Conservation (phyloP, 2,888 invertebrate genomes). For the Lucinisca nassula region DNA sequence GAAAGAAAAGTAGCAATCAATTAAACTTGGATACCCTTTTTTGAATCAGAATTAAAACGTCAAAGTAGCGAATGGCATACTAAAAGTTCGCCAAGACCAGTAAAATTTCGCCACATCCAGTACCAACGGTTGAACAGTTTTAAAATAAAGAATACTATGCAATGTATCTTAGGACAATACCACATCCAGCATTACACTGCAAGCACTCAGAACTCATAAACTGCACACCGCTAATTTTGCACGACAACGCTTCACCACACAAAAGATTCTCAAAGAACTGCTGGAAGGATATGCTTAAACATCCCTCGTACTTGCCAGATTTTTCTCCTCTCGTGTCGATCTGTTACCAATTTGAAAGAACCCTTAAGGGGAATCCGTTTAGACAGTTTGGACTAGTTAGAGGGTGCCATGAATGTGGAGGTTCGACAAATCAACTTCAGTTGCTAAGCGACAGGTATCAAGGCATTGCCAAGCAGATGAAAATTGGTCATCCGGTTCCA, state of each 20-base stretch:
- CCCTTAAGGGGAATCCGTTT: too few species aligned
- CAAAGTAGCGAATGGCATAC: too few species aligned
- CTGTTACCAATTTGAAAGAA: not conserved
- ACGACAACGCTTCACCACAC: slow-evolving; percentile 3
- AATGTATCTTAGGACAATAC: too few species aligned
- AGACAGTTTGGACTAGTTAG: too few species aligned
- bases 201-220: not conserved
- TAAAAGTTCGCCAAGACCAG: too few species aligned
- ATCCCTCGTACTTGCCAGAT: not conserved
- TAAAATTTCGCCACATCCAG: not conserved
- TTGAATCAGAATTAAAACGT: too few species aligned
- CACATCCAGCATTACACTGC: not conserved
- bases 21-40: not conserved
- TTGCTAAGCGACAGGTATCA: too few species aligned
- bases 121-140: not conserved
- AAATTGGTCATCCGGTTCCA: too few species aligned
- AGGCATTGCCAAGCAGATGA: too few species aligned
- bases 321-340: not conserved
- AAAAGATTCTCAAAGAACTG: not conserved
- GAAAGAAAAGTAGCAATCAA: not conserved
- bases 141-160: not conserved
- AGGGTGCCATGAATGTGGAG: too few species aligned
- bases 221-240: too few species aligned
- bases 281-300: not conserved
- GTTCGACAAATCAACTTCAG: not conserved